These are phyloP conservation scores for Mactra quadrangularis DNA, from an alignment of 1,140 invertebrate species.

Conservation along the genomic window DNA sequence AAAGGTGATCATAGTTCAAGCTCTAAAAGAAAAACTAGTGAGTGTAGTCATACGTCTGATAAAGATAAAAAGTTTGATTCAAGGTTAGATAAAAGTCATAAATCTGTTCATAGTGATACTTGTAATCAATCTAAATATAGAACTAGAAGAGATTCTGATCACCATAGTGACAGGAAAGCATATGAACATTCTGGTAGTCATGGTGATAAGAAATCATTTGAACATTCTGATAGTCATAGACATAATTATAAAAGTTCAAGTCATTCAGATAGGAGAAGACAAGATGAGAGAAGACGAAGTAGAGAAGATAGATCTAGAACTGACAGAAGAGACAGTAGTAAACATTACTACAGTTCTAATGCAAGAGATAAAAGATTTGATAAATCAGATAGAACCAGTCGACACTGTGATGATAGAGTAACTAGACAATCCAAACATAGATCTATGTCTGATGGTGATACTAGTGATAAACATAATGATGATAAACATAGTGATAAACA, in stretches of 20 bases:
- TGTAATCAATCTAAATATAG: constrained; percentile 15
- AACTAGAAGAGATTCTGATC: background rate
- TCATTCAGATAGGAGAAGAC: background rate
- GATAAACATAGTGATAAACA: background rate
- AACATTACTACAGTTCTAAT: background rate
- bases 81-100: background rate
- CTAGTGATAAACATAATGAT: background rate
- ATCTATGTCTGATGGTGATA: background rate
- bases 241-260: background rate
- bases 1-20: background rate
- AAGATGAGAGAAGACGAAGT: background rate
- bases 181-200: background rate
- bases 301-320: background rate
- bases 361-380: background rate
- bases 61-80: background rate
- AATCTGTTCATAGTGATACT: background rate
- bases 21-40: background rate
- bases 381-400: background rate
- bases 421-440: background rate
- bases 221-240: background rate
- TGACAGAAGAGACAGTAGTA: background rate
- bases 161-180: background rate
- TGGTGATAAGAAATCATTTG: background rate
- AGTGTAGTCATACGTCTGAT: background rate
- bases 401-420: background rate